Percentiles rank a stretch among this genome's conserved stretches.
These are phyloP conservation scores for Odontothrips loti DNA, from an alignment of 2,888 invertebrate species.

Conservation along the genomic window DNA sequence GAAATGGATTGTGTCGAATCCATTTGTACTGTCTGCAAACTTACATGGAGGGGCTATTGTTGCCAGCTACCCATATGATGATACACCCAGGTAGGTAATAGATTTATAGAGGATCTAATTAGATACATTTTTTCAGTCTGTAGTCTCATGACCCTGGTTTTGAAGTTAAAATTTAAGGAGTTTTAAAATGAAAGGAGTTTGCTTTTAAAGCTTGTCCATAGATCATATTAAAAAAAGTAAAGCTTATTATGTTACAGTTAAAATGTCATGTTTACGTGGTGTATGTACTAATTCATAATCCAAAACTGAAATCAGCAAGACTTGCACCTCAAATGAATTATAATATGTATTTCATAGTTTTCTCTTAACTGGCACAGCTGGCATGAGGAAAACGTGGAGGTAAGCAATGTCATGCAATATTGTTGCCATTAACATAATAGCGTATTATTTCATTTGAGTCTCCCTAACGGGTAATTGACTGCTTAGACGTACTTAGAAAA, in stretches of 20 bases:
- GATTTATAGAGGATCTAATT: background rate
- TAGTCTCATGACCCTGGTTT: too few species aligned
- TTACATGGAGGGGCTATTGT: conserved; percentile 96
- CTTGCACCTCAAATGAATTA: too few species aligned
- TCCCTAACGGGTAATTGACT: too few species aligned
- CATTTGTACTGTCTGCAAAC: conserved; percentile 91
- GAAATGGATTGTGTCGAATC: conserved; percentile 79
- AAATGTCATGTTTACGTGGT: too few species aligned
- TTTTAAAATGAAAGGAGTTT: background rate
- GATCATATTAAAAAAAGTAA: too few species aligned
- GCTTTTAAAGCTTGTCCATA: background rate
- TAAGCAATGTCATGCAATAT: background rate
- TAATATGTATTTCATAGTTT: background rate
- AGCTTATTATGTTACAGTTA: too few species aligned
- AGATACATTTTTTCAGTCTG: too few species aligned
- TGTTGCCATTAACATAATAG: background rate
- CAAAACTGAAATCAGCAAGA: too few species aligned
- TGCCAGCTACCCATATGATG: conserved; percentile 95
- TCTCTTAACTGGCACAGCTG: conserved; percentile 1
- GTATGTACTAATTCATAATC: too few species aligned
- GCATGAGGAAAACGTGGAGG: background rate
- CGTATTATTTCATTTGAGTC: background rate
- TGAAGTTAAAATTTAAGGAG: background rate
- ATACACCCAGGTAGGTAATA: conserved; percentile 61
- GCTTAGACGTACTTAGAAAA: too few species aligned